Conservation (phyloP, 2,113 vertebrate genomes). For the Melozone crissalis region DNA sequence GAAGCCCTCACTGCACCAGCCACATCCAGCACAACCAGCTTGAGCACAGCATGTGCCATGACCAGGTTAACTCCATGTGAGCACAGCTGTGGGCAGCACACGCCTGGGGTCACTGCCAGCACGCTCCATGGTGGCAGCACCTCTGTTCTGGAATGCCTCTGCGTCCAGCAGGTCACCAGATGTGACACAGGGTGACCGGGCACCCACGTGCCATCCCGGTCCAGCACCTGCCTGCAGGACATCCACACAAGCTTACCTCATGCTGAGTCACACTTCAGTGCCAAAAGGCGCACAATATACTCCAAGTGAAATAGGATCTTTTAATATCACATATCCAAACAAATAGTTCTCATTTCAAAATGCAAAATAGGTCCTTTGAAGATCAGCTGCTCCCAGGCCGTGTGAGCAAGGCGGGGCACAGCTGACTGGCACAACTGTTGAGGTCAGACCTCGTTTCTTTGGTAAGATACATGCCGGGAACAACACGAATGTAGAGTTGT, state of each 20-base stretch:
- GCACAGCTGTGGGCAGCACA: accelerated
- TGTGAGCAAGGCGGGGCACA: not conserved
- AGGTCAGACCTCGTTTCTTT: constrained; percentile 38
- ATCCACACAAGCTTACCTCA: not conserved
- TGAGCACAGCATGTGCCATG: accelerated
- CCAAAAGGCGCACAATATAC: constrained; percentile 9
- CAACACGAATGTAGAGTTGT: not conserved
- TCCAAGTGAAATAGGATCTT: constrained; percentile 39
- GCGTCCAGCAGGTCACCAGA: accelerated
- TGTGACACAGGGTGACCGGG: accelerated
- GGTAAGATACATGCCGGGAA: constrained; percentile 21
- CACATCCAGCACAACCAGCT: accelerated
- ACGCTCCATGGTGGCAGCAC: accelerated
- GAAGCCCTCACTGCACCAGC: not conserved
- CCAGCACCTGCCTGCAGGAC: accelerated
- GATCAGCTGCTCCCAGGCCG: not conserved
- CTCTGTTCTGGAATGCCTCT: not conserved
- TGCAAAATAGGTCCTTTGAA: constrained; percentile 40
- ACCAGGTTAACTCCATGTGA: accelerated
- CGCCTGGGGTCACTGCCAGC: accelerated
- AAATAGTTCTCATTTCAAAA: constrained; percentile 53
- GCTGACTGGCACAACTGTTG: constrained; percentile 16
- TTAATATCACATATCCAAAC: constrained; percentile 57
- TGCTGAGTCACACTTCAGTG: not conserved
- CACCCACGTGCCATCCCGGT: accelerated